Evolutionary conservation across 2,888 invertebrate genomes (phyloP).

Genomic region (Idaea aversata): DNA sequence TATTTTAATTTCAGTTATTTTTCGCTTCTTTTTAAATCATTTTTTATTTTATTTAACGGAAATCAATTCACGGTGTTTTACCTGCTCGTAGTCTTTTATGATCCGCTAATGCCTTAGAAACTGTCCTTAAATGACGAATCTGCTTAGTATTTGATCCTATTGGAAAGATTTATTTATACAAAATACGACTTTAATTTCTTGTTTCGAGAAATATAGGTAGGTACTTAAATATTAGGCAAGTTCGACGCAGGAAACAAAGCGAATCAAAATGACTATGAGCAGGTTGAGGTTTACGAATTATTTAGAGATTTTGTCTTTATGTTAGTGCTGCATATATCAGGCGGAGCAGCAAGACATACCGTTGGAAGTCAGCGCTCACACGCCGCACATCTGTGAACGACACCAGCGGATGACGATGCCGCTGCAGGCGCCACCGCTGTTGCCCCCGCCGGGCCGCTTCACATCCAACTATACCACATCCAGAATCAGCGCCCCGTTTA

Average conservation of each 20-base stretch:
- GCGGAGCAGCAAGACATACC: slow-evolving; percentile 5
- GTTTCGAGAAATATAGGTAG: background rate
- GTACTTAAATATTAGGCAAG: background rate
- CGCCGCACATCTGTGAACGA: slow-evolving; percentile 13
- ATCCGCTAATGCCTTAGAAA: background rate
- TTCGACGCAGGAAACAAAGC: slow-evolving; percentile 4
- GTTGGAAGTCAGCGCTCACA: background rate
- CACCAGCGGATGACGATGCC: slow-evolving; percentile 10
- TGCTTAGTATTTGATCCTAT: background rate
- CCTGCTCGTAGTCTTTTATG: slow-evolving; percentile 31
- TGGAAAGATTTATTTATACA: background rate
- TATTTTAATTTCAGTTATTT: slow-evolving; percentile 9
- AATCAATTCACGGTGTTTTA: slow-evolving; percentile 11
- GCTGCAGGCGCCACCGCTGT: slow-evolving; percentile 11
- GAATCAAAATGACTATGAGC: slow-evolving; percentile 11
- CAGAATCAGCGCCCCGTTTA: background rate
- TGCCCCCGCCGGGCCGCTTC: background rate
- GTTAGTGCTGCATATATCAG: slow-evolving; percentile 19
- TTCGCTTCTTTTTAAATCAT: background rate
- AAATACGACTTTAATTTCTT: background rate
- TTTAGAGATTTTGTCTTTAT: background rate
- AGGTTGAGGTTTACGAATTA: background rate
- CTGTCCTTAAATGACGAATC: background rate
- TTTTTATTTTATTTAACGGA: slow-evolving; percentile 6
- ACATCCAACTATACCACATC: background rate